phyloP scores from a whole-genome alignment of 2,113 vertebrate genomes.

The Heliornis fulica region DNA sequence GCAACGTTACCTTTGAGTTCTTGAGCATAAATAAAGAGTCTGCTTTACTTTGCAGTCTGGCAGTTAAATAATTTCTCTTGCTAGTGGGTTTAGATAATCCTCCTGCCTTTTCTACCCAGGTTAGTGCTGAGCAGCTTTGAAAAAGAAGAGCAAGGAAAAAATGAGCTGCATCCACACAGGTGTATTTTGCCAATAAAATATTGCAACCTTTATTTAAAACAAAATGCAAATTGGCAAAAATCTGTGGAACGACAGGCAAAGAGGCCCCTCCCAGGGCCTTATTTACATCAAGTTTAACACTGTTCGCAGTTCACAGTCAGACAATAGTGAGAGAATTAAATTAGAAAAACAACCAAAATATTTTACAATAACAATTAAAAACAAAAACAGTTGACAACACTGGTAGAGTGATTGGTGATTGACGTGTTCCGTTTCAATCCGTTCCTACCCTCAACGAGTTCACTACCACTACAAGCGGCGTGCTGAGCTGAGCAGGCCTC shows the following conservation, averaged over 20 bases:
- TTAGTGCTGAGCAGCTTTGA: not conserved
- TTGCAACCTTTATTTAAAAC: conserved; percentile 83
- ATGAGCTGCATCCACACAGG: not conserved
- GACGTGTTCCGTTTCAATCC: conserved; percentile 33
- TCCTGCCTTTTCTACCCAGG: not conserved
- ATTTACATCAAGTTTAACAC: conserved; percentile 99
- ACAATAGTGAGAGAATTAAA: conserved; percentile 95
- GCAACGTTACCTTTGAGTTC: not conserved
- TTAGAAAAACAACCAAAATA: conserved; percentile 89
- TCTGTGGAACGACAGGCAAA: conserved; percentile 74
- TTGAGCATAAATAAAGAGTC: not conserved
- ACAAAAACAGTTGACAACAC: conserved; percentile 79
- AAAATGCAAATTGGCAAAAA: conserved; percentile 80
- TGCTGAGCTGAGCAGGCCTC: not conserved
- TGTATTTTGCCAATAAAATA: conserved; percentile 78
- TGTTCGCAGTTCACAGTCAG: conserved; percentile 99
- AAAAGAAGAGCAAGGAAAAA: not conserved
- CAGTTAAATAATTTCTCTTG: not conserved
- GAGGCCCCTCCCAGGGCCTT: conserved; percentile 72
- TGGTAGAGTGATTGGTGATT: conserved; percentile 70
- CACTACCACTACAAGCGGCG: not conserved
- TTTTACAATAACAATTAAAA: conserved; percentile 89
- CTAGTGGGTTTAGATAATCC: not conserved
- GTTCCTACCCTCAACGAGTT: conserved; percentile 22
- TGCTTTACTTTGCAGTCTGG: not conserved